Evolutionary conservation across 2,113 vertebrate genomes (phyloP).

Genomic region (Tachysurus fulvidraco): DNA sequence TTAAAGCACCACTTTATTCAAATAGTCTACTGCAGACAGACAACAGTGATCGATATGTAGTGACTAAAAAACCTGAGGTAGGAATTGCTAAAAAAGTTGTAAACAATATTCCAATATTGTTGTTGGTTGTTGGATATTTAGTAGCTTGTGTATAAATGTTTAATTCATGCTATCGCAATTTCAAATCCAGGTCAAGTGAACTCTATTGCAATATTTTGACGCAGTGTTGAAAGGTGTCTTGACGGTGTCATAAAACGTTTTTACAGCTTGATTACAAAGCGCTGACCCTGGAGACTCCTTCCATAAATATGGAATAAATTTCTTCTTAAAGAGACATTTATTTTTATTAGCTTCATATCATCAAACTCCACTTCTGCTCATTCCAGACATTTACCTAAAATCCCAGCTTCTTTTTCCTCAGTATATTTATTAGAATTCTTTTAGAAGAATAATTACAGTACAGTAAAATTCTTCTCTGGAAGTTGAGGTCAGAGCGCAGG

Average conservation of each 20-base stretch:
- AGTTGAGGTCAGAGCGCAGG: too few relatives aligned
- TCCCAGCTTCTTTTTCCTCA: background rate
- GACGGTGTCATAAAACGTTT: too few relatives aligned
- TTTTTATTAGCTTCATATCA: background rate
- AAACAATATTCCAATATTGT: background rate
- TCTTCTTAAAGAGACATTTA: background rate
- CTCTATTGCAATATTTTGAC: too few relatives aligned
- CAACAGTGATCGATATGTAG: background rate
- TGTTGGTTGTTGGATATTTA: background rate
- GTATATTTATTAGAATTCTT: background rate
- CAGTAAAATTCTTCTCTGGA: too few relatives aligned
- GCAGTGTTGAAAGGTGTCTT: too few relatives aligned
- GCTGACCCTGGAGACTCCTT: too few relatives aligned
- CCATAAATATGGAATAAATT: too few relatives aligned
- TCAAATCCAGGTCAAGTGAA: background rate
- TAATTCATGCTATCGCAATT: background rate
- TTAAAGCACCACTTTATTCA: background rate
- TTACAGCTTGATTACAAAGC: too few relatives aligned
- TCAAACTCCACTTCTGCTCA: background rate
- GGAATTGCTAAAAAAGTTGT: background rate
- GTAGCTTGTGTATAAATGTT: background rate
- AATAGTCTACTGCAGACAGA: background rate
- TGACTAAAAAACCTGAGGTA: background rate
- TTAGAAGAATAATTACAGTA: too few relatives aligned
- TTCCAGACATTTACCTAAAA: background rate